phyloP scores from a whole-genome alignment of 1,140 invertebrate species.

The Leguminivora glycinivorella region DNA sequence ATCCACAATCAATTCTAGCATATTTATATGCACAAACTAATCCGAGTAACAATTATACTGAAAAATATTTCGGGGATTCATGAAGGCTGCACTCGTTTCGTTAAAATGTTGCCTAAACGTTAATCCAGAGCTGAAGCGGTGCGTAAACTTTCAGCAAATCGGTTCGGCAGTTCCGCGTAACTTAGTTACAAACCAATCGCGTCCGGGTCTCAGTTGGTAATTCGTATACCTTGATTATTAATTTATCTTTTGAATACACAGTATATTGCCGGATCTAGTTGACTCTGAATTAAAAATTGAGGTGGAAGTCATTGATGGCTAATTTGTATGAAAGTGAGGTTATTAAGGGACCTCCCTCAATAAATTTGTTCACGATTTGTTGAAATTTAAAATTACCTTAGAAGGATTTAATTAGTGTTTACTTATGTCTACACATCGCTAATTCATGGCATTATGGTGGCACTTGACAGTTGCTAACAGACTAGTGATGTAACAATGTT shows the following conservation, averaged over 20 bases:
- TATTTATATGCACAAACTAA: neutral
- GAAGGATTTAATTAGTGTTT: no score
- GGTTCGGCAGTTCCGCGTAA: conserved; percentile 8
- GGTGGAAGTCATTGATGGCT: no score
- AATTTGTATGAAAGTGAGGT: no score
- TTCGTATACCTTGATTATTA: neutral
- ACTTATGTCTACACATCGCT: no score
- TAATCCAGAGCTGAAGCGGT: conserved; percentile 4
- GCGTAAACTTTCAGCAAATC: conserved; percentile 17
- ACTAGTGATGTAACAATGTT: no score
- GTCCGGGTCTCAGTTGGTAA: conserved; percentile 6
- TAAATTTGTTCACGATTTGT: no score
- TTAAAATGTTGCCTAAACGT: conserved; percentile 19
- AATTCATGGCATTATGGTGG: no score
- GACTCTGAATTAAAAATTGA: no score
- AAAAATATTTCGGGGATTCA: neutral
- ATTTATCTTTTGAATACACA: neutral
- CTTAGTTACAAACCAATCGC: conserved; percentile 15
- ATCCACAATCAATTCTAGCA: neutral
- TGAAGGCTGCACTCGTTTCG: neutral
- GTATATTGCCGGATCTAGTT: no score
- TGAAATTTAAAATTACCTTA: no score
- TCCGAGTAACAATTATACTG: neutral
- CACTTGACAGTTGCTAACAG: no score
- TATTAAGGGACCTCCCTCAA: no score